Conservation (phyloP, 1,140 invertebrate genomes). For the Drosophila sturtevanti region DNA sequence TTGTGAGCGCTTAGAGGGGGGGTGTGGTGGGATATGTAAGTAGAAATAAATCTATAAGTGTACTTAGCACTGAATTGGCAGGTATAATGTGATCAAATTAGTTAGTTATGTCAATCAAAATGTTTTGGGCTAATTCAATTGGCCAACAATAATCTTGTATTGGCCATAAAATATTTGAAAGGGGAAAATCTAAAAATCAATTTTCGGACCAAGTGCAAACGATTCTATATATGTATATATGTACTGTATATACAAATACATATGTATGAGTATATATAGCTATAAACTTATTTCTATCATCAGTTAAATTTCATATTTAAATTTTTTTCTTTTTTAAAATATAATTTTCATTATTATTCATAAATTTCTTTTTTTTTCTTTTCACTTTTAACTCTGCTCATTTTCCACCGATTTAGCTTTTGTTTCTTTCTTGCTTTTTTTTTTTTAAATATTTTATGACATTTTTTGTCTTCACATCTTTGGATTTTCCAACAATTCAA, state of each 20-base stretch:
- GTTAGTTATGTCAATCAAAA: constrained; percentile 9
- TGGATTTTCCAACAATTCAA: not conserved
- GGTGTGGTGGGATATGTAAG: no score
- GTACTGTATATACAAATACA: no score
- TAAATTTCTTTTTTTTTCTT: no score
- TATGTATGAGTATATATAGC: no score
- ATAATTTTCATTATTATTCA: no score
- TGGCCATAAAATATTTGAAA: not conserved
- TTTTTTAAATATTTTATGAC: not conserved
- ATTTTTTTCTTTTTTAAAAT: no score
- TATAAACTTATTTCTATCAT: no score
- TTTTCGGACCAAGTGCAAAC: not conserved
- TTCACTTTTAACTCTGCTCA: not conserved
- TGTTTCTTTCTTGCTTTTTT: not conserved
- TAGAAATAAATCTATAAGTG: no score
- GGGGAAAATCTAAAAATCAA: not conserved
- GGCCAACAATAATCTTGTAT: not conserved
- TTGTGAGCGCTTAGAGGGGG: no score
- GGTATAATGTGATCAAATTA: constrained; percentile 5
- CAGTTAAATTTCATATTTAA: no score
- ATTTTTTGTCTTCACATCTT: not conserved
- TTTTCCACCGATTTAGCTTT: not conserved
- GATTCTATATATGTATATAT: no score
- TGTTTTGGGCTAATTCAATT: constrained; percentile 5
- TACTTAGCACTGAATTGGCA: not conserved